Conservation (phyloP, 2,888 invertebrate genomes). For the Drosophila putrida region DNA sequence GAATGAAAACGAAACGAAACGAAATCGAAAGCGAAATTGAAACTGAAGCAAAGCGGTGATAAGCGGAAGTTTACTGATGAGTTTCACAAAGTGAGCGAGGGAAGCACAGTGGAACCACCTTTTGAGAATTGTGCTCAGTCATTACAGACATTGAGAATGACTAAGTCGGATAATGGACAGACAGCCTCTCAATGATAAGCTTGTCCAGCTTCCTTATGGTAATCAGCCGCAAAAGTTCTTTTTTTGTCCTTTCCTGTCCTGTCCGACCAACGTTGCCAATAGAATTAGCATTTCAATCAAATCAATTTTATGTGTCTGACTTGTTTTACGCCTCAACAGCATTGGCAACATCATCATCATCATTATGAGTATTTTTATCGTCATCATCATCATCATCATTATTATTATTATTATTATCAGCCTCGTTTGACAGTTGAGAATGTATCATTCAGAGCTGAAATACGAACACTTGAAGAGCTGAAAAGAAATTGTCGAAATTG, state of each 20-base stretch:
- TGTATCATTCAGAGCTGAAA: slow-evolving; percentile 43
- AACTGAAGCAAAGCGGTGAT: slow-evolving; percentile 47
- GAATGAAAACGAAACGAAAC: slow-evolving; percentile 18
- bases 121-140: slow-evolving; percentile 45
- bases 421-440: slow-evolving; percentile 31
- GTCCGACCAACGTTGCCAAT: slow-evolving; percentile 3
- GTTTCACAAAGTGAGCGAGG: slow-evolving; percentile 11
- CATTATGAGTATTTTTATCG: slow-evolving; percentile 35
- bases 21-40: slow-evolving; percentile 26
- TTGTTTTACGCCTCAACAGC: slow-evolving; percentile 69
- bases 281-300: slow-evolving; percentile 81
- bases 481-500: slow-evolving; percentile 61
- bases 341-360: slow-evolving; percentile 41
- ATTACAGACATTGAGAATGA: slow-evolving; percentile 49
- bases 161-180: slow-evolving; percentile 42
- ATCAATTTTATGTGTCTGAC: slow-evolving; percentile 77
- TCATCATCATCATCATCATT: slow-evolving; percentile 32
- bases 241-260: slow-evolving; percentile 34
- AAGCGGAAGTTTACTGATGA: slow-evolving; percentile 58
- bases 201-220: slow-evolving; percentile 47
- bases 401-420: slow-evolving; percentile 21
- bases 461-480: slow-evolving; percentile 52
- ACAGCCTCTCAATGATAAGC: slow-evolving; percentile 27
- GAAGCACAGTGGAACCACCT: slow-evolving; percentile 5
- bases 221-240: slow-evolving; percentile 41